Evolutionary conservation across 2,888 invertebrate species (phyloP).

Genomic region (Mythimna pallens): DNA sequence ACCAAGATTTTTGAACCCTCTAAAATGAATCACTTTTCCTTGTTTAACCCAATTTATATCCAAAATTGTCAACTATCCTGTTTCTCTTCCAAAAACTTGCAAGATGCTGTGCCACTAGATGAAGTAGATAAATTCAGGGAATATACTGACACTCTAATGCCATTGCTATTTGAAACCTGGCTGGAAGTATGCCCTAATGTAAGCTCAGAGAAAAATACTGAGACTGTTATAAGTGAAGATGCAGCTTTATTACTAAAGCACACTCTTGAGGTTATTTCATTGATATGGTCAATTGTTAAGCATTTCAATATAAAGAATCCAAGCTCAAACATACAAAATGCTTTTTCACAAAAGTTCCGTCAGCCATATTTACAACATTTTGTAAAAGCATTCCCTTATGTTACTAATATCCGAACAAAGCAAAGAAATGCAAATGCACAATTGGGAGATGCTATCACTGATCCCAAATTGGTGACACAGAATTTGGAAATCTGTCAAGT

Average conservation of each 20-base stretch:
- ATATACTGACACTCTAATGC: constrained; percentile 93
- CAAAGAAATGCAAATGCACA: constrained; percentile 68
- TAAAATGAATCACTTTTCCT: constrained; percentile 76
- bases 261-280: constrained; percentile 91
- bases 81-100: constrained; percentile 83
- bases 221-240: constrained; percentile 91
- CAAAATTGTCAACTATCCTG: constrained; percentile 82
- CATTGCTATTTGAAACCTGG: constrained; percentile 96
- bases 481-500: constrained; percentile 84
- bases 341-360: constrained; percentile 89
- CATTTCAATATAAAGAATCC: constrained; percentile 78
- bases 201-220: constrained; percentile 80
- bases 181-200: constrained; percentile 93
- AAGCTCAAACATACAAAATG: constrained; percentile 82
- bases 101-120: constrained; percentile 78
- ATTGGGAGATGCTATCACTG: constrained; percentile 80
- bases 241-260: constrained; percentile 92
- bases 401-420: constrained; percentile 82
- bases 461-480: constrained; percentile 80
- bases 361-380: constrained; percentile 90
- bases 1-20: constrained; percentile 74
- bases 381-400: constrained; percentile 91
- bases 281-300: constrained; percentile 88
- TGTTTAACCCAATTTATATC: constrained; percentile 78
- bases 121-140: constrained; percentile 89